These are phyloP conservation scores for Sebastes fasciatus DNA, from an alignment of 2,113 vertebrate species.

Conservation along the genomic window DNA sequence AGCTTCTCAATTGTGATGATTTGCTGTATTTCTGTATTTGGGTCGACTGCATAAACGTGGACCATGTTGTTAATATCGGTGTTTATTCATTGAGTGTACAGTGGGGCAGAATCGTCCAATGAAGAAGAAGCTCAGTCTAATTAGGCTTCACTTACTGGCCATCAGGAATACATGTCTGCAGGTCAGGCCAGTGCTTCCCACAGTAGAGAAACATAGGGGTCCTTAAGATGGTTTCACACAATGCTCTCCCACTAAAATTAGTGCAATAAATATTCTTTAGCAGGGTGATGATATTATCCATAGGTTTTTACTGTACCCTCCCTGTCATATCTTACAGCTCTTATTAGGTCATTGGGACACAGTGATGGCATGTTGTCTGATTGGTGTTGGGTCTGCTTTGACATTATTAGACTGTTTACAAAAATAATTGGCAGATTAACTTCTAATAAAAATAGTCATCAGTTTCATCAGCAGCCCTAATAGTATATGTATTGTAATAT, in stretches of 20 bases:
- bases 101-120: slow-evolving; percentile 13
- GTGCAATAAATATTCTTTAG: too few relatives aligned
- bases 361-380: neutral
- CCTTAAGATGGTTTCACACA: neutral
- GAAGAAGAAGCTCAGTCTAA: slow-evolving; percentile 53
- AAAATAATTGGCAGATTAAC: neutral
- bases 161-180: slow-evolving; percentile 24
- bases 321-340: neutral
- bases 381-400: neutral
- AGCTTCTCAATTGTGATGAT: too few relatives aligned
- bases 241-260: neutral
- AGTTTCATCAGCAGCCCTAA: neutral
- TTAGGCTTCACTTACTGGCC: slow-evolving; percentile 50
- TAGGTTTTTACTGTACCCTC: neutral
- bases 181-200: slow-evolving; percentile 31
- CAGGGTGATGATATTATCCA: neutral
- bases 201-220: neutral
- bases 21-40: neutral
- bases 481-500: neutral
- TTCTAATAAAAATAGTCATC: neutral
- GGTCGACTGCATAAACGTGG: neutral
- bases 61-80: neutral
- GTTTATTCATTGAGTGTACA: slow-evolving; percentile 46
- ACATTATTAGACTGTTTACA: neutral
- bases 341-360: neutral